A percentile compares a stretch with the other conserved stretches of the same genome.
Evolutionary conservation across 2,888 invertebrate genomes (phyloP).

Genomic region (Eilema caniola): DNA sequence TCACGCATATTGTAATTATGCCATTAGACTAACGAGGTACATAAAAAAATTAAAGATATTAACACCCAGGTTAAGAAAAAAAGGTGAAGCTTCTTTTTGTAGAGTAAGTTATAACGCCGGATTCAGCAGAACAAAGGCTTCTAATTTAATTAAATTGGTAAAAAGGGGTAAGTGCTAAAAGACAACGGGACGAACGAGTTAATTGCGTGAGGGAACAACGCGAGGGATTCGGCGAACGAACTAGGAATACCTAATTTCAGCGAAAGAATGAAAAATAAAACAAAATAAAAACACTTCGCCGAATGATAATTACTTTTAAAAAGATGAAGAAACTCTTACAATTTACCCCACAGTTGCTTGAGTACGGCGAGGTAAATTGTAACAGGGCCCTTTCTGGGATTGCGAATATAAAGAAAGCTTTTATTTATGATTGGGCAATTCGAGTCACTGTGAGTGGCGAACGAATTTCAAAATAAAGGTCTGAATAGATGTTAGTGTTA

Average conservation of each 20-base stretch:
- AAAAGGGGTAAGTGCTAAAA: conserved; percentile 51
- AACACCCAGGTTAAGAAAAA: not conserved
- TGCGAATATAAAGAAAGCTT: conserved; percentile 5
- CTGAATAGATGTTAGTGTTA: not conserved
- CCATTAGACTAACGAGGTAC: not conserved
- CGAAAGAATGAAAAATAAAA: conserved; percentile 34
- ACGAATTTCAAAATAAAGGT: not conserved
- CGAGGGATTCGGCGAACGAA: conserved; percentile 33
- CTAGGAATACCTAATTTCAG: conserved; percentile 43
- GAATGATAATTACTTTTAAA: conserved; percentile 31
- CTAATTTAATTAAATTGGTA: conserved; percentile 51
- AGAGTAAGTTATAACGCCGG: not conserved
- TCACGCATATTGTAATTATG: not conserved
- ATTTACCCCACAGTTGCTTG: no score
- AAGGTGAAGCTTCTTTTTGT: not conserved
- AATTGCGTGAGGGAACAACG: conserved; percentile 41
- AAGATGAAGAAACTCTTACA: conserved; percentile 12
- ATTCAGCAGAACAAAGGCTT: conserved; percentile 28
- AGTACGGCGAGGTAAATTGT: conserved; percentile 11
- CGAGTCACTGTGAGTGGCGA: not conserved
- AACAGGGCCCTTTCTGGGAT: conserved; percentile 4
- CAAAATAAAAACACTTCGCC: conserved; percentile 15
- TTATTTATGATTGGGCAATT: not conserved
- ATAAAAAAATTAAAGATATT: not conserved
- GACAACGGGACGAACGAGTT: conserved; percentile 53